Evolutionary conservation across 2,797 vertebrate genomes (phyloP), one percentile per base, ranked within the genome.

Genomic region (Neosilurus mollespiculum): DNA sequence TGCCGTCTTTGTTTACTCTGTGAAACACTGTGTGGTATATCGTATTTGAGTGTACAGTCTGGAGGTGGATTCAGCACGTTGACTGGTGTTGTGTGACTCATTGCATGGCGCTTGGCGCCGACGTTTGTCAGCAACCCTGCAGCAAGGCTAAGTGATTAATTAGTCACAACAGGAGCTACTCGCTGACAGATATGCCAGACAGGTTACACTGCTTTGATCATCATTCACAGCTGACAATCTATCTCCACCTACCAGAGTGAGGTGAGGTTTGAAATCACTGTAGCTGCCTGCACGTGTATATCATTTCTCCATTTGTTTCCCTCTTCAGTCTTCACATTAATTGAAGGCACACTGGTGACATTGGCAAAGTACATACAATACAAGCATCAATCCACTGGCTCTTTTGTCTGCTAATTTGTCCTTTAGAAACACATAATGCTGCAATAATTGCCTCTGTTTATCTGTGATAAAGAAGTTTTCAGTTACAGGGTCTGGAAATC

Each of bases 91-190:
- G 67, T 30, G 58, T 87, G 83, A 87, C 58, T 87, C 82, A 86
- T 72, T 82, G 84, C 75, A 53, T 80, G 86, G 61, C 70, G 61
- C 70, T 85, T 83, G 56, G 82, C 82, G 56, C 82, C 77, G 85
- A 84, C 79, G 81, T 85, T 84, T 87, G 87, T 88, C 86, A 85
- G 89, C 82, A 87, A 90, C 84, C 85, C 87, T 24, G 85, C 87
- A 84, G 90, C 90, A 88, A 83, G 84, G 83, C 85, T 90, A 92
- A 92, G 87, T 93, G 91, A 92, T 93, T 93, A 91, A 93, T 94
- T 92, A 93, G 88, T 86, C 86, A 88, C 88, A 88, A 86, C 86
- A 85, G 82, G 80, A 89, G 85, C 86, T 87, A 87, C 77, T 85
- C 81, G 64, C 83, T 89, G 89, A 90, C 87, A 89, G 88, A 80